Conservation (phyloP, 2,113 vertebrate species). For the Catharus fuscescens region DNA sequence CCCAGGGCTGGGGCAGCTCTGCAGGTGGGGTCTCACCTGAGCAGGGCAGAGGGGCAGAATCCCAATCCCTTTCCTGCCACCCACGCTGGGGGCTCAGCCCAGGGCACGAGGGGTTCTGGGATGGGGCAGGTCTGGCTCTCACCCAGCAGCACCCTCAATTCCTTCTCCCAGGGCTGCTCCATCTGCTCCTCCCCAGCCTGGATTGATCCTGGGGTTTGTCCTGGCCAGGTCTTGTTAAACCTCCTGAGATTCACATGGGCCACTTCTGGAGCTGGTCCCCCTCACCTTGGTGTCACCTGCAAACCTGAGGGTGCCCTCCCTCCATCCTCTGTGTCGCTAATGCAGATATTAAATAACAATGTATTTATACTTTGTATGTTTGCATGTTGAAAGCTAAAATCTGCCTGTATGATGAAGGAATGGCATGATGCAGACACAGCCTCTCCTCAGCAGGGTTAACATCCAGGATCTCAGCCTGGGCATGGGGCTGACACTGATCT, state of each 20-base stretch:
- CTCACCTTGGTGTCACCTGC: neutral
- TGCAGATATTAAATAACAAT: neutral
- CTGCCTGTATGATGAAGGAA: neutral
- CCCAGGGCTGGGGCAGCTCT: neutral
- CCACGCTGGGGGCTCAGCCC: neutral
- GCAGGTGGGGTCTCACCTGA: neutral
- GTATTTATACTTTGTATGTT: neutral
- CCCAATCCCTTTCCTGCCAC: neutral
- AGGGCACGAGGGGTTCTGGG: neutral
- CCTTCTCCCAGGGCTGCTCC: neutral
- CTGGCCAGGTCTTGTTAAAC: neutral
- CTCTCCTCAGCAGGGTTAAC: neutral
- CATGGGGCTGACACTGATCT: neutral
- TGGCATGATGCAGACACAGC: neutral
- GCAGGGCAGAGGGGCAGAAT: neutral
- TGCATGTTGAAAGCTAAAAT: neutral
- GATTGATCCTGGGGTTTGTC: rapidly evolving
- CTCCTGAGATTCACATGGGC: neutral
- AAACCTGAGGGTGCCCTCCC: neutral
- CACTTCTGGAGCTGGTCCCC: neutral
- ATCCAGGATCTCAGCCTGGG: neutral
- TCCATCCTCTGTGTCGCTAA: neutral
- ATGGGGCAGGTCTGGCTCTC: neutral
- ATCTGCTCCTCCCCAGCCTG: neutral
- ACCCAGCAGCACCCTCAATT: neutral